Evolutionary conservation across 2,888 invertebrate genomes (phyloP).

Genomic region (Epistrophe grossulariae): DNA sequence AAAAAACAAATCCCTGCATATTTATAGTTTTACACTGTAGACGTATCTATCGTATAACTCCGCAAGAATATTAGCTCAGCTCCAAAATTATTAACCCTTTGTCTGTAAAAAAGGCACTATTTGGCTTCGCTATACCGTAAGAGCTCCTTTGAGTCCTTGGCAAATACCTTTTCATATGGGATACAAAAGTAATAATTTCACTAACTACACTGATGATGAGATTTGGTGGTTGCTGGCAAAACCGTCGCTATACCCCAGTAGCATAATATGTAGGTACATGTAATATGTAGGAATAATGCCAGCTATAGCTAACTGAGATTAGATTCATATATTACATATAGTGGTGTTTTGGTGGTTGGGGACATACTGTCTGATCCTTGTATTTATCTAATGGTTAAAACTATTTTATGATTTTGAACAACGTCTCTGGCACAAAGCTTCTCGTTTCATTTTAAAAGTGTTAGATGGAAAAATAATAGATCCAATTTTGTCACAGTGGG

Average conservation of each 20-base stretch:
- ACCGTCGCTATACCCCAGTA: constrained; percentile 28
- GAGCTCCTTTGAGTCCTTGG: constrained; percentile 69
- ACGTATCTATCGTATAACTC: constrained; percentile 38
- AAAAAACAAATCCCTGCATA: constrained; percentile 15
- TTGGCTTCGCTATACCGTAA: constrained; percentile 69
- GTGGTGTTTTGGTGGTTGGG: constrained; percentile 44
- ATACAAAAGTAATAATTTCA: constrained; percentile 74
- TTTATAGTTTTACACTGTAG: constrained; percentile 17
- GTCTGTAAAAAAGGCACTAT: constrained; percentile 64
- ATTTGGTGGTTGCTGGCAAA: constrained; percentile 63
- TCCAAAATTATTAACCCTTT: constrained; percentile 73
- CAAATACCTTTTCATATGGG: constrained; percentile 74
- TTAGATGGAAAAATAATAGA: constrained; percentile 55
- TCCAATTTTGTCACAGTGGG: constrained; percentile 52
- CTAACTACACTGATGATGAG: constrained; percentile 69
- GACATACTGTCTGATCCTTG: constrained; percentile 73
- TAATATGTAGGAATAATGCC: constrained; percentile 4
- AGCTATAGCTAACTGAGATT: constrained; percentile 69
- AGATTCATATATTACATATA: constrained; percentile 66
- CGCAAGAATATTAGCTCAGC: constrained; percentile 71
- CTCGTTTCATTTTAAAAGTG: constrained; percentile 56
- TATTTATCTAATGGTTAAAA: constrained; percentile 73
- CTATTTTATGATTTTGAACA: constrained; percentile 75
- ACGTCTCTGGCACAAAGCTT: constrained; percentile 57
- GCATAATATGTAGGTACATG: not conserved